These are phyloP conservation scores for Bungarus multicinctus DNA, from an alignment of 2,113 vertebrate species.

Conservation along the genomic window DNA sequence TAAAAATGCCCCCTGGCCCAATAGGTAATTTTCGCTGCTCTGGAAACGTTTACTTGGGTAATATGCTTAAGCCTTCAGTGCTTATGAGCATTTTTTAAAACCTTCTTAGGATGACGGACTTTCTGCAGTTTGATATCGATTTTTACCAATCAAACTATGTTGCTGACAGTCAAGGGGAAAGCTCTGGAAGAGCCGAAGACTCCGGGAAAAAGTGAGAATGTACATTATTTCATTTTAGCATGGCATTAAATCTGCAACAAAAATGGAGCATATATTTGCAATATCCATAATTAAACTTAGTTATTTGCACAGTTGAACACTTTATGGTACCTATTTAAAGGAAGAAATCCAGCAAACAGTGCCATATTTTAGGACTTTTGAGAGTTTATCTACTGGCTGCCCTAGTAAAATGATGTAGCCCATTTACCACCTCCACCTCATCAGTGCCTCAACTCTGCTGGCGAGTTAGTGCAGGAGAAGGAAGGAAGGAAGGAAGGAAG, in stretches of 20 bases:
- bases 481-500: too few relatives aligned
- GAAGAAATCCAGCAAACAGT: background rate
- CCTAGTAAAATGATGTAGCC: background rate
- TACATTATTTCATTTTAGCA: background rate
- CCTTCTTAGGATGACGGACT: constrained; percentile 76
- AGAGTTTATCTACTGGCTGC: background rate
- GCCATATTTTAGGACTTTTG: background rate
- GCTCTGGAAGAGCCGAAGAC: constrained; percentile 39
- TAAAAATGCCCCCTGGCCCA: background rate
- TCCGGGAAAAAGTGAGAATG: constrained; percentile 63
- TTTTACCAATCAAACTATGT: constrained; percentile 87
- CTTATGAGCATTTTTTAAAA: constrained; percentile 12
- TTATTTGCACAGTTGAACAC: background rate
- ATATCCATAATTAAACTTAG: too few relatives aligned
- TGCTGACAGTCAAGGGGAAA: constrained; percentile 72
- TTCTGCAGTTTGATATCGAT: constrained; percentile 74
- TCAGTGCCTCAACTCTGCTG: too few relatives aligned
- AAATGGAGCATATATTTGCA: background rate
- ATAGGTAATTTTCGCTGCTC: background rate
- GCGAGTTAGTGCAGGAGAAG: too few relatives aligned
- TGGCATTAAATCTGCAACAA: background rate
- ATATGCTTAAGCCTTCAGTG: background rate
- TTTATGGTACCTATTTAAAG: background rate
- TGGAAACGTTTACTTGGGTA: background rate
- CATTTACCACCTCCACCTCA: background rate